phyloP scores from a whole-genome alignment of 2,113 vertebrate species.

The Nycticryphes semicollaris region DNA sequence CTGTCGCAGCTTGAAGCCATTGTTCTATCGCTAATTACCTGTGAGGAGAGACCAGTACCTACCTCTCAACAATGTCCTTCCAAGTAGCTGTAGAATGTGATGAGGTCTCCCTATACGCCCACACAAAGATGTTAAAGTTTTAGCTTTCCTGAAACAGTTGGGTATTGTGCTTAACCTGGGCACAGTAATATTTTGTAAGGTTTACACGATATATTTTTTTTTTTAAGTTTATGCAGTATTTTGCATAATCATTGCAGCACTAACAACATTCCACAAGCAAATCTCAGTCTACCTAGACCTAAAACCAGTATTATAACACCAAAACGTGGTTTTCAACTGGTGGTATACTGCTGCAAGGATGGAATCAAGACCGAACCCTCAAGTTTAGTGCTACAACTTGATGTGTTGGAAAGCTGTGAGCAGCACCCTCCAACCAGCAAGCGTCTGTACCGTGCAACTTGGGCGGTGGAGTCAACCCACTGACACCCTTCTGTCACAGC shows the following conservation, averaged over 20 bases:
- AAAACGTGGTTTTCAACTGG: neutral
- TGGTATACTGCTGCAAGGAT: neutral
- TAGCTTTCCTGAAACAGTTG: neutral
- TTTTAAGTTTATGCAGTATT: no score
- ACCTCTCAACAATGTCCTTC: no score
- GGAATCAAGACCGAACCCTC: neutral
- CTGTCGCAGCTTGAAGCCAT: no score
- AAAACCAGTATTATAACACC: neutral
- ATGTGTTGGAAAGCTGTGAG: neutral
- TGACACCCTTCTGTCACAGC: neutral
- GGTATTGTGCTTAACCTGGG: neutral
- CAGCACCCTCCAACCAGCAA: neutral
- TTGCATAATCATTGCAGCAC: neutral
- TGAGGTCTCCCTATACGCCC: neutral
- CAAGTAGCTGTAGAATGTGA: no score
- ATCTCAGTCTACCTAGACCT: neutral
- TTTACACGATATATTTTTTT: no score
- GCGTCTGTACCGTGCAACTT: neutral
- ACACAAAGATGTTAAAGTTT: neutral
- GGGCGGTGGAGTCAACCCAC: neutral
- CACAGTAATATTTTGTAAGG: neutral
- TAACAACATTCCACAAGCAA: neutral
- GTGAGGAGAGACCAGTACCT: no score
- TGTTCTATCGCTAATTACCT: no score
- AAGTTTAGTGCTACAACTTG: neutral